Percentiles rank a stretch among this genome's conserved stretches.
phyloP scores from a whole-genome alignment of 2,888 invertebrate genomes.

The Cepaea hortensis region DNA sequence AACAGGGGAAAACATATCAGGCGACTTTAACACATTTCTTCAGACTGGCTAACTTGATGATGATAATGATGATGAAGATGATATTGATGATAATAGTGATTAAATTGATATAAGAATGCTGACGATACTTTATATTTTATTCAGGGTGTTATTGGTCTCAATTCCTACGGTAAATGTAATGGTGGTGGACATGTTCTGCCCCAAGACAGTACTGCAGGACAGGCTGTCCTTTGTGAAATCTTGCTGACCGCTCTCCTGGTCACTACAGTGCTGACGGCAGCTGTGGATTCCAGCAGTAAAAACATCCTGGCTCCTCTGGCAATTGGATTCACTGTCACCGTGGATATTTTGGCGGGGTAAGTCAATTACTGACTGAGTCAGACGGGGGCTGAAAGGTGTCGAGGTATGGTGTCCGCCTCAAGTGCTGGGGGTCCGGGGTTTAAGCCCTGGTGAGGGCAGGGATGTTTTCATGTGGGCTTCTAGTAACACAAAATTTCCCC shows the following conservation, averaged over 20 bases:
- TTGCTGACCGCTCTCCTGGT: conserved; percentile 69
- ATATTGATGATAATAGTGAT: no score
- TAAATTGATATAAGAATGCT: background rate
- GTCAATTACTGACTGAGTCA: background rate
- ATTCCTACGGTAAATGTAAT: conserved; percentile 23
- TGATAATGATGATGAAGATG: no score
- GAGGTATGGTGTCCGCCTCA: no score
- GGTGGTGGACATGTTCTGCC: conserved; percentile 53
- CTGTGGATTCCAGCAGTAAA: conserved; percentile 71
- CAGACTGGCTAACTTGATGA: no score
- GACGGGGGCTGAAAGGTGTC: no score
- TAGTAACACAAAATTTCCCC: no score
- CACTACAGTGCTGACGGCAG: conserved; percentile 73
- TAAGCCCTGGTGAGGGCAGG: no score
- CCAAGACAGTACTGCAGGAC: conserved; percentile 52
- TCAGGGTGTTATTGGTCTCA: conserved; percentile 48
- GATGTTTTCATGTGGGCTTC: no score
- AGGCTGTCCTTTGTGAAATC: conserved; percentile 64
- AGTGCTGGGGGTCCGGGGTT: no score
- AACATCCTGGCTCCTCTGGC: conserved; percentile 73
- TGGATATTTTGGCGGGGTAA: conserved; percentile 71
- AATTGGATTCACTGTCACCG: conserved; percentile 75
- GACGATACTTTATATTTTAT: background rate
- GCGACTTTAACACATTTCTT: no score
- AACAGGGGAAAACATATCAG: no score